Evolutionary conservation across 1,140 invertebrate genomes (phyloP).

Genomic region (Meloidogyne floridensis): DNA sequence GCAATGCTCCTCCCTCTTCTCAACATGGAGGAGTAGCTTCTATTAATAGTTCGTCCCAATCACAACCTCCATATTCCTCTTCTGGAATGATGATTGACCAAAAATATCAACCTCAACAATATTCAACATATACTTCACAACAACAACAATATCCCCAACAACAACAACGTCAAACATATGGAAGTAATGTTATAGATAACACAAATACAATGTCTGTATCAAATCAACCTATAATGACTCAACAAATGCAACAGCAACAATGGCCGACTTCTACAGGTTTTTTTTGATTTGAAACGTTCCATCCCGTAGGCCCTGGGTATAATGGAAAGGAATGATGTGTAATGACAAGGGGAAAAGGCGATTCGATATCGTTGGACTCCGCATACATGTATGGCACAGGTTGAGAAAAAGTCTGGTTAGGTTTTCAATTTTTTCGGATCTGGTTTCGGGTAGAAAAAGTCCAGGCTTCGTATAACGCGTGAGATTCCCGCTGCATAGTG

Average conservation of each 20-base stretch:
- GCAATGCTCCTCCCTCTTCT: background rate
- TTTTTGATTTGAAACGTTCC: background rate
- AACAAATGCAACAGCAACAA: constrained; percentile 15
- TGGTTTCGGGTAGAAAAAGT: too few species aligned
- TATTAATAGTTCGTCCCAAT: background rate
- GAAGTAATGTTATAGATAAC: background rate
- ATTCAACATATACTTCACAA: background rate
- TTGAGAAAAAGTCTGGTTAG: too few species aligned
- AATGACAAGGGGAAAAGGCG: too few species aligned
- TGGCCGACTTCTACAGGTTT: background rate
- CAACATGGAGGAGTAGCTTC: background rate
- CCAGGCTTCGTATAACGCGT: too few species aligned
- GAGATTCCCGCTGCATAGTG: too few species aligned
- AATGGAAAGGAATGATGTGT: too few species aligned
- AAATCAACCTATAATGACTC: constrained; percentile 28
- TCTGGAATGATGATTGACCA: background rate
- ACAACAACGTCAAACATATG: constrained; percentile 7
- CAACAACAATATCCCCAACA: constrained; percentile 10
- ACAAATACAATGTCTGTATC: constrained; percentile 1
- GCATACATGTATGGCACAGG: too few species aligned
- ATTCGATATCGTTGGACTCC: too few species aligned
- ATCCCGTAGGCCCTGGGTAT: too few species aligned
- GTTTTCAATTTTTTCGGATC: too few species aligned
- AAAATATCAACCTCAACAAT: constrained; percentile 11
- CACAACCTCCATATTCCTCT: background rate